These are phyloP conservation scores for Drosophila nigromelanica DNA, from an alignment of 1,140 invertebrate genomes.

Conservation along the genomic window DNA sequence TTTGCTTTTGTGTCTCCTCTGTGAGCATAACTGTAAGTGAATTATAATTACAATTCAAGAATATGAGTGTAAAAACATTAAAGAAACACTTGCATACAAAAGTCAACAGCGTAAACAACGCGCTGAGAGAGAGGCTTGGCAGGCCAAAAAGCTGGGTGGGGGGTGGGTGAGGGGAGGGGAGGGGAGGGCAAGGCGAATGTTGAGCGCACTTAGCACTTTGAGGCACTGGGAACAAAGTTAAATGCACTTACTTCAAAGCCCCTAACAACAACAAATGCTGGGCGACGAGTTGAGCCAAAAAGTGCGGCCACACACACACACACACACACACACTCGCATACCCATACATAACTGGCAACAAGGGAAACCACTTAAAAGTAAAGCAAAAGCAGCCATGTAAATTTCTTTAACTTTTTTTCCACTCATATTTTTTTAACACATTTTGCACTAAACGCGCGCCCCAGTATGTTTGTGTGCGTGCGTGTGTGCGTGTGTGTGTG, in stretches of 20 bases:
- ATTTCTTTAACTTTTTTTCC: slow-evolving; percentile 67
- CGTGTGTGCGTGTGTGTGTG: too few species aligned
- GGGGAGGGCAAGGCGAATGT: slow-evolving; percentile 36
- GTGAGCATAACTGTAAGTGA: slow-evolving; percentile 2
- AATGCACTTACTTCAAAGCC: slow-evolving; percentile 74
- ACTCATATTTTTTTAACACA: slow-evolving; percentile 72
- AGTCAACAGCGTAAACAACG: slow-evolving; percentile 69
- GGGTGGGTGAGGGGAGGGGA: neutral
- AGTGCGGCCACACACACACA: slow-evolving; percentile 59
- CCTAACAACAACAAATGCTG: slow-evolving; percentile 49
- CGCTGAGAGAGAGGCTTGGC: neutral
- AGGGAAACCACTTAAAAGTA: slow-evolving; percentile 76
- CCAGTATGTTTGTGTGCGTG: too few species aligned
- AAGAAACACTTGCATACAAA: slow-evolving; percentile 65
- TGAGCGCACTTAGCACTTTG: slow-evolving; percentile 68
- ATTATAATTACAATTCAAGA: slow-evolving; percentile 28
- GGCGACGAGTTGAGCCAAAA: slow-evolving; percentile 68
- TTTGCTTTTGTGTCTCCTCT: neutral
- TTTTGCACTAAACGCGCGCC: slow-evolving; percentile 43
- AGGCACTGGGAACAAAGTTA: slow-evolving; percentile 47
- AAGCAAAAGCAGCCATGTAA: slow-evolving; percentile 70
- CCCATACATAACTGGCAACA: slow-evolving; percentile 44
- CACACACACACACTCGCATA: slow-evolving; percentile 37
- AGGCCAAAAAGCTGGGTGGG: neutral
- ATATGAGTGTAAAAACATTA: slow-evolving; percentile 33